Conservation (phyloP, 2,797 vertebrate genomes). For the Tauraco hartlaubi region DNA sequence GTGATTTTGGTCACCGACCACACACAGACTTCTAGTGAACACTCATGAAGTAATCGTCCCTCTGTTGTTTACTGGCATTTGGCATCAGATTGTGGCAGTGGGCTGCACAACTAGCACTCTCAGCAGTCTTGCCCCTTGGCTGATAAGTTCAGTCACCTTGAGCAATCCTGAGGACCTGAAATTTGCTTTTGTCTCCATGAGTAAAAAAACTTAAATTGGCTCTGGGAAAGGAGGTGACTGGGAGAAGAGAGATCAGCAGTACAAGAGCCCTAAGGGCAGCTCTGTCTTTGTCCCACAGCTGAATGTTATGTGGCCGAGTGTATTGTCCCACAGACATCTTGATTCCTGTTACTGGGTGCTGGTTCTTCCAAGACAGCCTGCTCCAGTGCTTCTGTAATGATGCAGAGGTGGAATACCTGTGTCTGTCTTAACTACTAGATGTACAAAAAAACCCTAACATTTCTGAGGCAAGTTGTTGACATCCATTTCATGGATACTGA, state of each 20-base stretch:
- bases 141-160: not conserved
- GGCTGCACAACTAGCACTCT: not conserved
- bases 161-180: not conserved
- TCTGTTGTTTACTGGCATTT: not conserved
- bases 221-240: not conserved
- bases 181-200: not conserved
- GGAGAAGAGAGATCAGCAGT: not conserved
- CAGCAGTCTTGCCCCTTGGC: not conserved
- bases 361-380: not conserved
- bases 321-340: not conserved
- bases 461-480: not conserved
- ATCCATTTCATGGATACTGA: accelerated
- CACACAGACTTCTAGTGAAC: not conserved
- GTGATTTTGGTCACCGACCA: not conserved
- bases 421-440: not conserved
- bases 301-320: not conserved
- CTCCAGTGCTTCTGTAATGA: not conserved
- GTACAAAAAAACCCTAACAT: not conserved
- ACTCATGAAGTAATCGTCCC: not conserved
- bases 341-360: not conserved
- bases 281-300: not conserved
- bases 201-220: accelerated
- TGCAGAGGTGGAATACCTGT: not conserved
- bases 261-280: accelerated
- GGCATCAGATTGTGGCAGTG: not conserved